These are phyloP conservation scores for Anguilla rostrata DNA, from an alignment of 2,113 vertebrate genomes.

Conservation along the genomic window DNA sequence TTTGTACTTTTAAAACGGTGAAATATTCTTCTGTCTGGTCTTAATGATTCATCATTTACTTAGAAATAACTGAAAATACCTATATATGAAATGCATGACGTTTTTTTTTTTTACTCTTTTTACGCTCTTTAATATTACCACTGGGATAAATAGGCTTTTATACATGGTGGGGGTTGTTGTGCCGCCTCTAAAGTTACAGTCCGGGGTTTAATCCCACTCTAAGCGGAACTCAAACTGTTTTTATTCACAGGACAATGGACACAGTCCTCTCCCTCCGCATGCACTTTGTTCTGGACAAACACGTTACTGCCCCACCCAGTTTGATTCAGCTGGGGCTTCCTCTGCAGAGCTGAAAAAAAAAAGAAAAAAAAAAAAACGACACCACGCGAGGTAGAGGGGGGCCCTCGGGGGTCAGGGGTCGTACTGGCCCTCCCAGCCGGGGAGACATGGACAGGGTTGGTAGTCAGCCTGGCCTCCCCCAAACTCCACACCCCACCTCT, in stretches of 20 bases:
- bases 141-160: background rate
- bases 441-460: background rate
- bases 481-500: background rate
- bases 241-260: background rate
- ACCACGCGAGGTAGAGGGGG: background rate
- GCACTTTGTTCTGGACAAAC: constrained; percentile 3
- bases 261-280: background rate
- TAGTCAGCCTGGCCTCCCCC: background rate
- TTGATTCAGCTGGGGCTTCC: background rate
- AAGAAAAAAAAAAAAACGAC: background rate
- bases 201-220: background rate
- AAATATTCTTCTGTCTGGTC: no score
- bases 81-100: no score
- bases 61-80: no score
- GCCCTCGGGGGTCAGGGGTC: background rate
- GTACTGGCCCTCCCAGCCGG: background rate
- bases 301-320: background rate
- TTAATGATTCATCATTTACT: no score
- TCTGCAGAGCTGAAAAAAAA: background rate
- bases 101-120: no score
- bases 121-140: background rate
- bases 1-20: no score
- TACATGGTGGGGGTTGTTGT: background rate
- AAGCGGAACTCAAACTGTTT: background rate
- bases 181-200: background rate